Percentiles rank a stretch among this genome's conserved stretches.
Conservation (phyloP, 1,140 invertebrate species). For the Lucilia cuprina region DNA sequence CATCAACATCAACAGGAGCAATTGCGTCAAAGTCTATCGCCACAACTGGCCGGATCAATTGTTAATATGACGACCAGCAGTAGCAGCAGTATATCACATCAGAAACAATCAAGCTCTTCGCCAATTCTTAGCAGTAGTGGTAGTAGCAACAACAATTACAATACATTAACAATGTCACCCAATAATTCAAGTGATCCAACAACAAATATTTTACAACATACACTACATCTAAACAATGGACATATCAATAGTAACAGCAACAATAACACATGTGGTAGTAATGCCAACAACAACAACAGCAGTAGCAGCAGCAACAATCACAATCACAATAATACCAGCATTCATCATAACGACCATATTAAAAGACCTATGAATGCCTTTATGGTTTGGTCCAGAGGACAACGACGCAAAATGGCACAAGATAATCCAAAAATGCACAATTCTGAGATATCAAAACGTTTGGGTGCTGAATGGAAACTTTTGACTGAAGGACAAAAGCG, state of each 20-base stretch:
- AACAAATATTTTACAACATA: not conserved
- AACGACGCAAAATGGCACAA: conserved; percentile 93
- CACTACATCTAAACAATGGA: conserved; percentile 32
- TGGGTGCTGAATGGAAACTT: conserved; percentile 90
- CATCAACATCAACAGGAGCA: conserved; percentile 39
- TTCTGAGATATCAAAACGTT: conserved; percentile 89
- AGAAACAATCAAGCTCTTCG: not conserved
- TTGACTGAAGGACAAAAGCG: conserved; percentile 86
- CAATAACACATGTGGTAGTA: conserved; percentile 36
- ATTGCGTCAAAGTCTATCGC: conserved; percentile 42
- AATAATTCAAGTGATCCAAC: not conserved
- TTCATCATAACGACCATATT: conserved; percentile 72
- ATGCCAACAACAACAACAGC: conserved; percentile 39
- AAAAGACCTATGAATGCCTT: conserved; percentile 93
- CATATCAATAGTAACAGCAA: conserved; percentile 47
- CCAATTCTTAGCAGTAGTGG: not conserved
- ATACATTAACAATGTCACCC: not conserved
- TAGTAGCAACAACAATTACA: not conserved
- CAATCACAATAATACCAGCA: conserved; percentile 32
- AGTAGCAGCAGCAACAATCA: conserved; percentile 38
- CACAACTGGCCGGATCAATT: conserved; percentile 40
- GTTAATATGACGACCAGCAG: not conserved
- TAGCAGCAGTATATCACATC: not conserved
- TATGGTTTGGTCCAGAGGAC: conserved; percentile 92
- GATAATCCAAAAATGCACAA: conserved; percentile 99